Base-by-base conservation (phyloP, 2,113 vertebrate genomes). In the Microcebus murinus region DNA sequence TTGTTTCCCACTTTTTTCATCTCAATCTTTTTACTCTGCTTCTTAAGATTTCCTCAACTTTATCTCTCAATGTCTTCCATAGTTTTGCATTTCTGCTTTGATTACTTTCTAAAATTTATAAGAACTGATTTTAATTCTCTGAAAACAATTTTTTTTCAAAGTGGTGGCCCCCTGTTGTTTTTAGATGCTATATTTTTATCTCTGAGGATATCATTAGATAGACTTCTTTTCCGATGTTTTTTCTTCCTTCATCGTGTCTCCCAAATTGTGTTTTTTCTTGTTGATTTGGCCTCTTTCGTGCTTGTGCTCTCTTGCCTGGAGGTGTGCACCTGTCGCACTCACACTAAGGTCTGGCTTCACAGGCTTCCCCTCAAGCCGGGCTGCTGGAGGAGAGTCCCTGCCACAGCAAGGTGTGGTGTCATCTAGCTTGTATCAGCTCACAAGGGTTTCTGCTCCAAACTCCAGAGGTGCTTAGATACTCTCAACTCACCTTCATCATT, bases 41-140 rank as follows among this genome's bases (percentile, higher is more conserved):
- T 77, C 29, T 63, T 71, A 59, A 36, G 39, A 77, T 70, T 70
- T 84, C 52, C 18, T 77, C 88, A 57, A 15, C 3, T 73, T 93
- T 59, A n/a, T n/a, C 50, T 92, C 36, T 95, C 67, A 84, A 2
- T 8, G 21, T 50, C 27, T 87, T 55, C 50, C 48, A 48, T 12
- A 73, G 11, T 76, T 92, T 84, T 87, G 55, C 12, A n/a, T n/a
- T 65, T 95, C 42, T 65, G 39, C 74, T 73, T 76, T 25, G 4
- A 31, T 52, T 52, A 12, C 74, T 81, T 42, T 36, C 20, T 3
- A 73, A 80, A 93, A 20, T 70, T 48, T 81, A 0, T 48, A 82
- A 94, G 59, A 50, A 6, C 15, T 31, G 34, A 61, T 92, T 96
- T 95, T 77, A 82, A 63, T 93, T 90, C 29, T 63, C 57, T 59